These are phyloP conservation scores for Punctoribates punctum DNA, from an alignment of 2,888 invertebrate species.

Conservation along the genomic window DNA sequence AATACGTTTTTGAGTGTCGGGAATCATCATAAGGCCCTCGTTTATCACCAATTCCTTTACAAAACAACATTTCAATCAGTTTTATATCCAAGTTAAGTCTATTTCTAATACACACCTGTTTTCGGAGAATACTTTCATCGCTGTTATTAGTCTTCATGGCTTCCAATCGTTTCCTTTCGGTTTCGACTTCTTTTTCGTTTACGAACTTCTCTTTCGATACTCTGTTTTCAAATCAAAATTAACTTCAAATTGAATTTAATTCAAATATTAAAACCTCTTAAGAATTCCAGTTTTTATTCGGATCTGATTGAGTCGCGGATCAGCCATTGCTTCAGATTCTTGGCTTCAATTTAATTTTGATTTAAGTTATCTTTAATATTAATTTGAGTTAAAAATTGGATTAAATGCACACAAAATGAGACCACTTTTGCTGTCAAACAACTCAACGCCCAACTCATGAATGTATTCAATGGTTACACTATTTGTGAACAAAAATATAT, in stretches of 20 bases:
- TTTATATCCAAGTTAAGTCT: background rate
- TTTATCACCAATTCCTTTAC: constrained; percentile 78
- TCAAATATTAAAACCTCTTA: constrained; percentile 36
- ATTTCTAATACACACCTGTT: constrained; percentile 52
- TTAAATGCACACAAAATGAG: background rate
- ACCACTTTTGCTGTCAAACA: constrained; percentile 2
- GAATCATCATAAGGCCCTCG: constrained; percentile 87
- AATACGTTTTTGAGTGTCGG: constrained; percentile 76
- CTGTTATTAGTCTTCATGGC: constrained; percentile 67
- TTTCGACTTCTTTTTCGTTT: constrained; percentile 78
- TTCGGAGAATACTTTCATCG: constrained; percentile 53
- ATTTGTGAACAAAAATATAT: too few species aligned
- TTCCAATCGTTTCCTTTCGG: constrained; percentile 69
- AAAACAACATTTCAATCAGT: background rate
- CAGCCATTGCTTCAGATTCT: constrained; percentile 28
- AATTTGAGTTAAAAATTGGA: too few species aligned
- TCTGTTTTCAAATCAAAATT: constrained; percentile 34
- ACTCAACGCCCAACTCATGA: background rate
- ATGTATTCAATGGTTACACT: too few species aligned
- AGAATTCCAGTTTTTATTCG: constrained; percentile 42
- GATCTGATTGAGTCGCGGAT: constrained; percentile 40
- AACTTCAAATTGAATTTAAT: background rate
- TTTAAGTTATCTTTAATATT: too few species aligned
- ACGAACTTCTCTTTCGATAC: constrained; percentile 79
- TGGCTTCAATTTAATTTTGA: background rate